A percentile compares a stretch with the other conserved stretches of the same genome.
phyloP scores from a whole-genome alignment of 1,140 invertebrate genomes.

The Drosophila nannoptera region DNA sequence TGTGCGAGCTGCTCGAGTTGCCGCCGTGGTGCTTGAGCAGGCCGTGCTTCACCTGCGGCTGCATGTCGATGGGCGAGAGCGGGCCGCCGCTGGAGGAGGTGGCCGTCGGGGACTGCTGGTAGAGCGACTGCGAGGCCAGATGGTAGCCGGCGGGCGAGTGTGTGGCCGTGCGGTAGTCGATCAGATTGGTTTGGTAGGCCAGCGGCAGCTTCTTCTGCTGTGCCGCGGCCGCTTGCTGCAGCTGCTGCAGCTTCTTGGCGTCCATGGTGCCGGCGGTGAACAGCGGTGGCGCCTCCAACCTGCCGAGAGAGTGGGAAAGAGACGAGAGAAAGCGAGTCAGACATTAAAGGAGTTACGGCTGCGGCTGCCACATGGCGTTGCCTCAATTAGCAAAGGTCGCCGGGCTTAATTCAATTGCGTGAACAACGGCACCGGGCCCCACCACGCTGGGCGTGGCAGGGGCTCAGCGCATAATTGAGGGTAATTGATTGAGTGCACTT shows the following conservation, averaged over 20 bases:
- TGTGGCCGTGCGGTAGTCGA: constrained; percentile 72
- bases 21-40: constrained; percentile 60
- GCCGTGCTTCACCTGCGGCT: constrained; percentile 71
- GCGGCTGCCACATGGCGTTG: neutral
- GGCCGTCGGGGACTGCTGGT: constrained; percentile 72
- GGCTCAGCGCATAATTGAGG: constrained; percentile 61
- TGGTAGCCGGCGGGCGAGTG: constrained; percentile 72
- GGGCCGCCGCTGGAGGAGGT: constrained; percentile 64
- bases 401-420: constrained; percentile 49
- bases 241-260: constrained; percentile 83
- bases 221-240: constrained; percentile 59
- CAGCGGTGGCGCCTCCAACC: constrained; percentile 85
- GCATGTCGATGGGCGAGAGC: constrained; percentile 73
- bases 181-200: constrained; percentile 68
- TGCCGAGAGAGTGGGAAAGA: constrained; percentile 78
- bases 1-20: constrained; percentile 72
- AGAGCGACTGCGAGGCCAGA: constrained; percentile 52
- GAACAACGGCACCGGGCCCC: constrained; percentile 19
- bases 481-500: constrained; percentile 71
- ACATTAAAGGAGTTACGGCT: constrained; percentile 7
- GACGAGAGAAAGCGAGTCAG: constrained; percentile 3
- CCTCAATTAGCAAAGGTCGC: constrained; percentile 54
- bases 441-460: neutral
- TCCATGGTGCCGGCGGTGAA: constrained; percentile 84
- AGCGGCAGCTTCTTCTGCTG: constrained; percentile 79